These are phyloP conservation scores for Drosophila ercepeae DNA, from an alignment of 1,140 invertebrate species.

Conservation along the genomic window DNA sequence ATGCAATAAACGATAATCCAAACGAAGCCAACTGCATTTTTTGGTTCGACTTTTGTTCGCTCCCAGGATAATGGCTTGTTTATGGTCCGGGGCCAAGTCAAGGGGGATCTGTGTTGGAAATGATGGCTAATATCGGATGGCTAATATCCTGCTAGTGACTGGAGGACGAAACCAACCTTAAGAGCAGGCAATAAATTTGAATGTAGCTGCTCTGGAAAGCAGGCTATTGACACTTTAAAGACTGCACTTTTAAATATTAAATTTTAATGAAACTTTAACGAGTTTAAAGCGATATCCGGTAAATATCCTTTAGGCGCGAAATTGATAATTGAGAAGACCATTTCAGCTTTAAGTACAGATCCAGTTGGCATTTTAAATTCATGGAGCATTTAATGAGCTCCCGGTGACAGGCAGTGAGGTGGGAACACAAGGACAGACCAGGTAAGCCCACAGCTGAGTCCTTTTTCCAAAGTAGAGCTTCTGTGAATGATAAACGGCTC, in stretches of 20 bases:
- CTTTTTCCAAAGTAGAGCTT: slow-evolving; percentile 17
- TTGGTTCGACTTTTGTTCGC: slow-evolving; percentile 54
- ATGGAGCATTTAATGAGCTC: slow-evolving; percentile 67
- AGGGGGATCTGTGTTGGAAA: slow-evolving; percentile 5
- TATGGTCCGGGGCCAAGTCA: slow-evolving; percentile 28
- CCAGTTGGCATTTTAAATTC: slow-evolving; percentile 23
- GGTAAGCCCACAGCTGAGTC: slow-evolving; percentile 31
- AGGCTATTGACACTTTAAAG: neutral
- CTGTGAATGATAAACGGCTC: slow-evolving; percentile 65
- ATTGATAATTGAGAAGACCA: slow-evolving; percentile 15
- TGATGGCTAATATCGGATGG: slow-evolving; percentile 27
- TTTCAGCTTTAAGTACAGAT: slow-evolving; percentile 31
- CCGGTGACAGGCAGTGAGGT: slow-evolving; percentile 33
- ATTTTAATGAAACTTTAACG: neutral
- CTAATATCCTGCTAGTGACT: neutral
- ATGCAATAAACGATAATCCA: slow-evolving; percentile 80
- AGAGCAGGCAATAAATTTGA: neutral
- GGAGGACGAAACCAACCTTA: neutral
- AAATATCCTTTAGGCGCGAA: neutral
- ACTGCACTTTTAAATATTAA: too few species aligned
- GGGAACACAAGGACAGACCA: slow-evolving; percentile 1
- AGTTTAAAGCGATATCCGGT: too few species aligned
- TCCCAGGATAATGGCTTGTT: slow-evolving; percentile 66
- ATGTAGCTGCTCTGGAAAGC: slow-evolving; percentile 13
- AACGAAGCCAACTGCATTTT: slow-evolving; percentile 60